phyloP scores from a whole-genome alignment of 1,140 invertebrate species.

The Planococcus citri region DNA sequence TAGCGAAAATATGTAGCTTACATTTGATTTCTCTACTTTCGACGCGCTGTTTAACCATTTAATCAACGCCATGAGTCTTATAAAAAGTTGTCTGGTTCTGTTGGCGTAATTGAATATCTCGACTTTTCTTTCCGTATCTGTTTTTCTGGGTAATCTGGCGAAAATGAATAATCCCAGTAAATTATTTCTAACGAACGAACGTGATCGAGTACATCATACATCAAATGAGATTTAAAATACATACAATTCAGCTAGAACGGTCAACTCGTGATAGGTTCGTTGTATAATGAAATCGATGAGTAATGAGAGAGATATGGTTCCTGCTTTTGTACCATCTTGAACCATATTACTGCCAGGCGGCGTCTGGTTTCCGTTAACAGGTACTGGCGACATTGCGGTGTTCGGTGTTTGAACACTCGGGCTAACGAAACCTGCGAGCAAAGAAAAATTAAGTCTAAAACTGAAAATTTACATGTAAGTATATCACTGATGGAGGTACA shows the following conservation, averaged over 20 bases:
- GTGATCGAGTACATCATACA: no score
- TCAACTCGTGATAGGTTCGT: conserved; percentile 91
- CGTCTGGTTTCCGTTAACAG: conserved; percentile 51
- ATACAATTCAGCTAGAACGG: conserved; percentile 90
- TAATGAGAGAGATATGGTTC: conserved; percentile 71
- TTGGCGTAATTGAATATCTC: conserved; percentile 96
- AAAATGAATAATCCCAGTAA: no score
- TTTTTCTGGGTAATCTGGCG: conserved; percentile 87
- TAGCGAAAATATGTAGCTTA: no score
- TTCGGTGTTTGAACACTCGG: no score
- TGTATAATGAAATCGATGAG: conserved; percentile 94
- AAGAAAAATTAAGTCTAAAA: no score
- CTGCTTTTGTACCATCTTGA: conserved; percentile 45
- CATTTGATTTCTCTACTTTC: conserved; percentile 93
- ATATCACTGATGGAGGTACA: no score
- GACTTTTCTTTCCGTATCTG: conserved; percentile 95
- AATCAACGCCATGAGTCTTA: conserved; percentile 82
- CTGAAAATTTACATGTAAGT: no score
- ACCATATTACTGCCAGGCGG: conserved; percentile 44
- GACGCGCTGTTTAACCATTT: conserved; percentile 96
- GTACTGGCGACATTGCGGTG: conserved; percentile 55
- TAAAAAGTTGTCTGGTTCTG: conserved; percentile 84
- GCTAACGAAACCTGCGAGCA: no score
- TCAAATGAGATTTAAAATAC: no score
- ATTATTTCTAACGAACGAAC: no score